Percentiles rank a stretch among this genome's conserved stretches.
Evolutionary conservation across 2,113 vertebrate species (phyloP).

Genomic region (Aegotheles bennettii): DNA sequence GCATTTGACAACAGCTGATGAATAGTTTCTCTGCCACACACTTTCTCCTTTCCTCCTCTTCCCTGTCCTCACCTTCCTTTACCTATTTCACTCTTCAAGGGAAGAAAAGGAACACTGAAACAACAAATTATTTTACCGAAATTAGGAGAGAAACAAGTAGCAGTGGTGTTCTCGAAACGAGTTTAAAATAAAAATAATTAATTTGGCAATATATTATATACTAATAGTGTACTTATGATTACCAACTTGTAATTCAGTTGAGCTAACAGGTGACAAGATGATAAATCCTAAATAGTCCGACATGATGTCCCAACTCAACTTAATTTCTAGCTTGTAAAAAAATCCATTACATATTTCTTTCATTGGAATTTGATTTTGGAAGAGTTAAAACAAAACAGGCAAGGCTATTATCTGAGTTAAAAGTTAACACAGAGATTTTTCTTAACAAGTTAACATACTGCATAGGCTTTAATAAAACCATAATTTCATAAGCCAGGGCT

Average conservation of each 20-base stretch:
- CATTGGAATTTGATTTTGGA: background rate
- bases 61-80: background rate
- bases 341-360: background rate
- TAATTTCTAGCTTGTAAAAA: constrained; percentile 1
- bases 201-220: background rate
- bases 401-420: constrained; percentile 1
- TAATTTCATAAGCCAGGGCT: constrained; percentile 41
- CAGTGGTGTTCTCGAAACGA: background rate
- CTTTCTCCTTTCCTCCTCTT: background rate
- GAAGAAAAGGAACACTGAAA: background rate
- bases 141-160: background rate
- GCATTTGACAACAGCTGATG: background rate
- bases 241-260: background rate
- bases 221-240: background rate
- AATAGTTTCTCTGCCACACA: background rate
- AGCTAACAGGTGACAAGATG: background rate
- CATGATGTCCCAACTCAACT: background rate
- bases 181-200: background rate
- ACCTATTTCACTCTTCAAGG: background rate
- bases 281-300: background rate
- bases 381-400: constrained; percentile 2
- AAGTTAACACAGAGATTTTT: constrained; percentile 40
- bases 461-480: background rate
- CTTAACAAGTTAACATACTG: constrained; percentile 16
- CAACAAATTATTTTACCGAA: background rate